A percentile compares a stretch with the other conserved stretches of the same genome.
Conservation (phyloP, 2,797 vertebrate genomes). For the Gambusia yucatana region DNA sequence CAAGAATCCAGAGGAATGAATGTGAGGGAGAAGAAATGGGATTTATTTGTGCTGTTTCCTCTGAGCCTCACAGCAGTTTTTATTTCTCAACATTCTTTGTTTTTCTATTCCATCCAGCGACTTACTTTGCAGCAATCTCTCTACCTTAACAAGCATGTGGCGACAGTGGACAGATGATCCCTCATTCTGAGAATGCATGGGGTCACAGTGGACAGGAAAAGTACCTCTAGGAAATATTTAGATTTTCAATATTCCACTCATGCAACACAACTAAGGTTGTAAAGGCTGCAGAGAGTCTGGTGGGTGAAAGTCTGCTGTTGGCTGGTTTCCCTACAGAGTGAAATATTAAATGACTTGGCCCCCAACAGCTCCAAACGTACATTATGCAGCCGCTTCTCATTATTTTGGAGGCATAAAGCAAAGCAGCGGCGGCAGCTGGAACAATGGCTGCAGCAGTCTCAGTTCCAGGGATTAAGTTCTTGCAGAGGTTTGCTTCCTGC, state of each 20-base stretch:
- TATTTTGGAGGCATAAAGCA: conserved; percentile 52
- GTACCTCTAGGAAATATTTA: neutral
- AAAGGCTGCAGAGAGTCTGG: neutral
- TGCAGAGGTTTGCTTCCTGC: conserved; percentile 50
- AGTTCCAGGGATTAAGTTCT: conserved; percentile 72
- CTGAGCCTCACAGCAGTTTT: neutral
- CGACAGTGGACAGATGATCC: neutral
- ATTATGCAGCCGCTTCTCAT: conserved; percentile 67
- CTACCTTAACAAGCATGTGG: neutral
- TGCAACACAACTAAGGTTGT: neutral
- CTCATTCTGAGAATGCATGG: neutral
- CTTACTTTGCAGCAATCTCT: neutral
- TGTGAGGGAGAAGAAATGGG: neutral
- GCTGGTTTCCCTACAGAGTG: conserved; percentile 31
- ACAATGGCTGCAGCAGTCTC: conserved; percentile 59
- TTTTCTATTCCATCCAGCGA: neutral
- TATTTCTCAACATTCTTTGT: neutral
- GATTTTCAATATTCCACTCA: neutral
- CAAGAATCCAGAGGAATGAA: neutral
- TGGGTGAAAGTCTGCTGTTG: neutral
- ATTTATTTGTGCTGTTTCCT: neutral
- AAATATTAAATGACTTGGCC: conserved; percentile 46
- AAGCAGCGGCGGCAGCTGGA: conserved; percentile 40
- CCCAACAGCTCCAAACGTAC: conserved; percentile 50
- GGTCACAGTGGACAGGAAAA: neutral